A percentile compares a stretch with the other conserved stretches of the same genome.
phyloP scores from a whole-genome alignment of 2,797 vertebrate species.

The Cossypha dichroa region DNA sequence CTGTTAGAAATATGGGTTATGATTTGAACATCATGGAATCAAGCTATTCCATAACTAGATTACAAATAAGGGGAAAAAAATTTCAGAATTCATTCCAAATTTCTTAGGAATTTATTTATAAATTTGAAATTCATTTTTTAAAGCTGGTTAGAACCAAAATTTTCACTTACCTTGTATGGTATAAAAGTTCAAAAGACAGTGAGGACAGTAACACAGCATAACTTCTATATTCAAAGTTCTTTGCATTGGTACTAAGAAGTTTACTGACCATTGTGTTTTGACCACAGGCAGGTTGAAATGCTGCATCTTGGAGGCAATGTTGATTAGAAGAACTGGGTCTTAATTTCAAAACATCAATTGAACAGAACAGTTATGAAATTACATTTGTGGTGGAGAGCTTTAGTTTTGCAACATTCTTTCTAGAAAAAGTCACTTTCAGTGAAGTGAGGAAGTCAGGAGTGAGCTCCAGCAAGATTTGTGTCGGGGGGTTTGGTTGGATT shows the following conservation, averaged over 20 bases:
- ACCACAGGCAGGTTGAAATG: neutral
- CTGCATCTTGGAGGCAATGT: neutral
- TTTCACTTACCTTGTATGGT: neutral
- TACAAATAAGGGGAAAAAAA: neutral
- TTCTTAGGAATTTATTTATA: neutral
- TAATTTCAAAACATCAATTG: neutral
- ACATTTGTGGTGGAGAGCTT: neutral
- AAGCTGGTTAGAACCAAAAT: neutral
- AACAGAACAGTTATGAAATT: neutral
- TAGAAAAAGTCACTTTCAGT: neutral
- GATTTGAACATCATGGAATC: neutral
- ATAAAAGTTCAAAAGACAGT: neutral
- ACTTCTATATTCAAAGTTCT: neutral
- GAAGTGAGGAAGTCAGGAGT: neutral
- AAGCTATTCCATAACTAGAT: neutral
- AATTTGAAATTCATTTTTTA: neutral
- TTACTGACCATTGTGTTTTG: neutral
- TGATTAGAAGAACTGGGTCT: neutral
- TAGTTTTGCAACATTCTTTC: neutral
- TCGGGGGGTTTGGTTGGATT: neutral
- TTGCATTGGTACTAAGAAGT: neutral
- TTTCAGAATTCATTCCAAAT: neutral
- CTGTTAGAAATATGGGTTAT: neutral
- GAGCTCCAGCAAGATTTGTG: neutral
- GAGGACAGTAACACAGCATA: neutral